Evolutionary conservation across 2,888 invertebrate species (phyloP), one percentile per base, ranked within the genome.

Genomic region (Sisyra terminalis): DNA sequence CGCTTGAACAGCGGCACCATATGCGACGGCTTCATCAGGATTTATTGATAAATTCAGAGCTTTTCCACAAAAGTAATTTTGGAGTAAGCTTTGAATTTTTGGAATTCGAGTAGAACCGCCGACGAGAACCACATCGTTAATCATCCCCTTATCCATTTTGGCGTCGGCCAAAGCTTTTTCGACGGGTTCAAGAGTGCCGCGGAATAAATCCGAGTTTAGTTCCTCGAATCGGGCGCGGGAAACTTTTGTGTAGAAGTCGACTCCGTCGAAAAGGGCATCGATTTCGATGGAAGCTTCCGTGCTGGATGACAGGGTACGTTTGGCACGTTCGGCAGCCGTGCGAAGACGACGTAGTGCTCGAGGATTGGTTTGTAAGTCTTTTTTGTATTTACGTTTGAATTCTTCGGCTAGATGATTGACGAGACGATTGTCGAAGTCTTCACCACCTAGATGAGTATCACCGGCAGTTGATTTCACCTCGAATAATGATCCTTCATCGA

Each of bases 81-180:
- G 74, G 18, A 85, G 64, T 48, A 85, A 58, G 46, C 63, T 75
- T 60, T 84, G 84, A 32, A 85, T 74, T 57, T 84, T 84, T 1
- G 84, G 85, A 44, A 85, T 84, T 45, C 83, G 71, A 1, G 79
- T 84, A 0, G 83, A 83, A 15, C 84, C 87, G 9, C 87, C 86
- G 31, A 86, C 86, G 24, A 87, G 65, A 0, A 87, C 85, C 2
- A 87, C 76, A 52, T 86, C 85, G 55, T 85, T 72, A 47, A 86
- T 80, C 48, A 72, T 67, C 29, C 67, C 64, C 56, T 86, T 85
- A 60, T 83, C 83, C 62, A 86, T 63, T 55, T 84, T 83, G 1
- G 82, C 82, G 55, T 84, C 85, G 40, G 69, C 66, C 10, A 85
- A 62, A 0, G 83, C 79, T 51, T 78, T 76, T 53, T 82, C 79